phyloP scores from a whole-genome alignment of 2,113 vertebrate genomes.

The Glareola pratincola region DNA sequence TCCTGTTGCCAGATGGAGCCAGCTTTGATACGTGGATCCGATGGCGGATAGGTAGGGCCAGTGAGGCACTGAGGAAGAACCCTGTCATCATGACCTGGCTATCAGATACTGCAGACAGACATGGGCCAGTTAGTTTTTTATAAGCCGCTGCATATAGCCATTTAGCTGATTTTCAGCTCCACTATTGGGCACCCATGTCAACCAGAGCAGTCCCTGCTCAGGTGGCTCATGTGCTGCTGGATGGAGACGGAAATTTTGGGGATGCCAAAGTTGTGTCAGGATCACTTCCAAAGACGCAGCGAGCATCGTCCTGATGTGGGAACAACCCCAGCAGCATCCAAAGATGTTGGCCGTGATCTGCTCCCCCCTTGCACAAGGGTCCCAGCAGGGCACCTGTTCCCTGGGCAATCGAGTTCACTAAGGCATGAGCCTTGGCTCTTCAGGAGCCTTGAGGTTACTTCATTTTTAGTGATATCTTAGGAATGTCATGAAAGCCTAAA shows the following conservation, averaged over 20 bases:
- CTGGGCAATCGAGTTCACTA: background rate
- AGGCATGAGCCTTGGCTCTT: background rate
- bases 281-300: accelerated
- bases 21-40: background rate
- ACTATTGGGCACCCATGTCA: background rate
- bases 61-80: background rate
- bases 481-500: background rate
- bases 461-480: background rate
- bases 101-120: background rate
- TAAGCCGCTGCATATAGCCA: background rate
- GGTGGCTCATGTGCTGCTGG: background rate
- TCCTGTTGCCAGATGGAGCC: background rate
- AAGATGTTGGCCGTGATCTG: background rate
- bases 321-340: background rate
- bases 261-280: background rate
- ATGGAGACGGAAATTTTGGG: background rate
- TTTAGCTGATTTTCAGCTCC: background rate
- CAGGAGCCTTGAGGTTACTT: background rate
- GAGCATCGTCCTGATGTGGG: background rate
- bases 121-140: background rate
- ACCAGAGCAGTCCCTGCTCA: no score
- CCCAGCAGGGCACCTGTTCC: background rate
- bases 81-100: background rate
- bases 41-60: background rate
- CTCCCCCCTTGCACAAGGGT: background rate